Percentiles rank a stretch among this genome's conserved stretches.
Evolutionary conservation across 1,140 invertebrate genomes (phyloP).

Genomic region (Semibalanus balanoides): DNA sequence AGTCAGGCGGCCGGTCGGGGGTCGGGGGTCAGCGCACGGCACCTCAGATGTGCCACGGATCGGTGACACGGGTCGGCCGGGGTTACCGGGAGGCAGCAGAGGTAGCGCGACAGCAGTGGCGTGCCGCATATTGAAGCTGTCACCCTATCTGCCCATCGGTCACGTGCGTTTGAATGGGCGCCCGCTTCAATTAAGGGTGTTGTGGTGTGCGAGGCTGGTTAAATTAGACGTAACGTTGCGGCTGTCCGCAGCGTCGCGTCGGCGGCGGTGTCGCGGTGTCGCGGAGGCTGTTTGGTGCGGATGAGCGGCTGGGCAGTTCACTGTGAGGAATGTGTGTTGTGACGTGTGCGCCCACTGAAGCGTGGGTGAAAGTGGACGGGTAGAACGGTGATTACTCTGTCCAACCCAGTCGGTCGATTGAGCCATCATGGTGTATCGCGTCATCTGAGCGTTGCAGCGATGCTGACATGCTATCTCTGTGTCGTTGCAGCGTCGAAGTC

Average conservation of each 20-base stretch:
- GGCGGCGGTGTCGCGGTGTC: too few relatives aligned
- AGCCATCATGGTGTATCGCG: not conserved
- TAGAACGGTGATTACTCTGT: too few relatives aligned
- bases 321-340: too few relatives aligned
- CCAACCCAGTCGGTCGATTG: not conserved
- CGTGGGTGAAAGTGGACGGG: too few relatives aligned
- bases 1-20: not conserved
- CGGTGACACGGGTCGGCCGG: not conserved
- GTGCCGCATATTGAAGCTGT: not conserved
- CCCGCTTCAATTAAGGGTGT: not conserved
- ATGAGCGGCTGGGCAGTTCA: too few relatives aligned
- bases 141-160: not conserved
- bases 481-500: slow-evolving; percentile 24
- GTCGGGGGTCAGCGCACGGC: not conserved
- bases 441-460: slow-evolving; percentile 6
- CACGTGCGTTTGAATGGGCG: not conserved
- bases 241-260: not conserved
- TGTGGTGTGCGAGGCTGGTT: not conserved
- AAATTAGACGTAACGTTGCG: not conserved
- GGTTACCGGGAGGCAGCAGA: not conserved
- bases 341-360: too few relatives aligned
- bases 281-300: too few relatives aligned
- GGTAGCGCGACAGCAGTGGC: too few relatives aligned
- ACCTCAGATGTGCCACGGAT: not conserved
- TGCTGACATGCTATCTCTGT: slow-evolving; percentile 9